Evolutionary conservation across 2,113 vertebrate species (phyloP).

Genomic region (Oncorhynchus keta): DNA sequence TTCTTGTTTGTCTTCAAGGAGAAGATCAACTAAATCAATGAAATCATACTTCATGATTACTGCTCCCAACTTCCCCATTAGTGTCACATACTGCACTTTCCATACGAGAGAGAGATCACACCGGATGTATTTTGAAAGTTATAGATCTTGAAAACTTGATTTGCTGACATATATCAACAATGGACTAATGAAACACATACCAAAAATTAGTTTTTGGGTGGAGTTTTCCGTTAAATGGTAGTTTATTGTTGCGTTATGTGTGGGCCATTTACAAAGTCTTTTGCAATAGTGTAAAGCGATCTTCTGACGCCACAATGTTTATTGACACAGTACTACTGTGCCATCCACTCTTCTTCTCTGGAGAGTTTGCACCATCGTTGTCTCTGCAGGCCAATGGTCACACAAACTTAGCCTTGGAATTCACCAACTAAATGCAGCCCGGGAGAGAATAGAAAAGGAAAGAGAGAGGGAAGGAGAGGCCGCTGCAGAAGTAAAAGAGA

Average conservation of each 20-base stretch:
- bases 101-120: slow-evolving; percentile 7
- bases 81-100: slow-evolving; percentile 28
- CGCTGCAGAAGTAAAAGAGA: background rate
- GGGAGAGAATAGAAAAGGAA: background rate
- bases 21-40: slow-evolving; percentile 37
- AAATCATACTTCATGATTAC: slow-evolving; percentile 39
- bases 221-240: background rate
- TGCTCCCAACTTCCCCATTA: slow-evolving; percentile 31
- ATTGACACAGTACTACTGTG: slow-evolving; percentile 45
- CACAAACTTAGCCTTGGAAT: slow-evolving; percentile 38
- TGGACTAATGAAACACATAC: too few relatives aligned
- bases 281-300: slow-evolving; percentile 6
- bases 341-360: background rate
- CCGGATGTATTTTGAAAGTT: background rate
- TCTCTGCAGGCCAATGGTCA: slow-evolving; percentile 6
- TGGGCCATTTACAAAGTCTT: background rate
- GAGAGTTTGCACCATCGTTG: slow-evolving; percentile 32
- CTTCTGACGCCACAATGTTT: slow-evolving; percentile 38
- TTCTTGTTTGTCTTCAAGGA: background rate
- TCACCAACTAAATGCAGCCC: slow-evolving; percentile 34
- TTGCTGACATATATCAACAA: too few relatives aligned
- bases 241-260: background rate
- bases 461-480: background rate
- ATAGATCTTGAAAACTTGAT: too few relatives aligned
- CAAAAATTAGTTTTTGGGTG: too few relatives aligned